These are phyloP conservation scores for Stegophylla sp. DNA, from an alignment of 2,888 invertebrate genomes.

Conservation along the genomic window DNA sequence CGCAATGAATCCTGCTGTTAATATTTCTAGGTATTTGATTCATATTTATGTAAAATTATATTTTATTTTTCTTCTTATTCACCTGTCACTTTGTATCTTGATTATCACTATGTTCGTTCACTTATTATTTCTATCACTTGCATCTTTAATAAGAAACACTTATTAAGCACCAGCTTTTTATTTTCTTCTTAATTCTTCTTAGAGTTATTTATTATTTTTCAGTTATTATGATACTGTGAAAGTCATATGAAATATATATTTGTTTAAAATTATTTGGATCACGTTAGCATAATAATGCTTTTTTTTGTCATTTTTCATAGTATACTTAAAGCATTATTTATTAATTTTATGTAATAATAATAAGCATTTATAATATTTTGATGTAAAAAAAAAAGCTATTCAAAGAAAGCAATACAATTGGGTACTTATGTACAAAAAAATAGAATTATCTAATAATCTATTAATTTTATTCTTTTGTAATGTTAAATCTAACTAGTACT, in stretches of 20 bases:
- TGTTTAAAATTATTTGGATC: conserved; percentile 6
- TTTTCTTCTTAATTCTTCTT: conserved; percentile 17
- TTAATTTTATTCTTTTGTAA: too few species aligned
- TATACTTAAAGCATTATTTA: too few species aligned
- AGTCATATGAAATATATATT: conserved; percentile 43
- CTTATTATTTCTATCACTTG: conserved; percentile 33
- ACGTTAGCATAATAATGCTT: too few species aligned
- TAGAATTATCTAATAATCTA: too few species aligned
- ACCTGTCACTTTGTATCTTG: conserved; percentile 20
- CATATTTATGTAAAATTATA: conserved; percentile 41
- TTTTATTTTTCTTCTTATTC: conserved; percentile 39
- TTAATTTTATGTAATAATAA: too few species aligned
- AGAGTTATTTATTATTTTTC: not conserved
- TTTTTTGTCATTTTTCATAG: not conserved
- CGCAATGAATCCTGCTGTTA: conserved; percentile 53
- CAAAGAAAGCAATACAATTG: too few species aligned
- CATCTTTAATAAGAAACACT: conserved; percentile 29
- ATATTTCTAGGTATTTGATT: conserved; percentile 51
- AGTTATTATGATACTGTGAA: conserved; percentile 20
- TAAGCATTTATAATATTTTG: too few species aligned
- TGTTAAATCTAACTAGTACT: too few species aligned
- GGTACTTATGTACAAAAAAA: too few species aligned
- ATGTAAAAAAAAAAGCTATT: too few species aligned
- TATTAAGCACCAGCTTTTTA: conserved; percentile 28
- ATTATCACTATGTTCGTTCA: conserved; percentile 4